Evolutionary conservation across 2,888 invertebrate species (phyloP), one percentile per base, ranked within the genome.

Genomic region (Alitta virens): DNA sequence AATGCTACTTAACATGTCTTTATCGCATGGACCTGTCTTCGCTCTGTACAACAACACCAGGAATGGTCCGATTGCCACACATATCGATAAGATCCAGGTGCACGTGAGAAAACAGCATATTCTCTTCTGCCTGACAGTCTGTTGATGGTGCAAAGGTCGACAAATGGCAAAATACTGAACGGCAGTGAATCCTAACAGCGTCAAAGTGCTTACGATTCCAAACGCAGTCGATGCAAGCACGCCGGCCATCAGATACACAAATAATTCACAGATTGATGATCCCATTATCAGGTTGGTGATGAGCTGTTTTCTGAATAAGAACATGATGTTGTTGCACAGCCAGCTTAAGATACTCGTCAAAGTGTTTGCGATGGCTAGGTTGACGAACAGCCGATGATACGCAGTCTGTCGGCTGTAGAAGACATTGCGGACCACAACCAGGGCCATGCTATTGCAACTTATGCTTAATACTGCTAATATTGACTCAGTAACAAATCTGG

Each of bases 131-230:
- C 65, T 21, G n/a, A 65, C 56, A 16, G 65, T 51, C 23, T 5
- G 54, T 23, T 27, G 26, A 33, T 69, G 62, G 2, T 63, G 52
- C 33, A 69, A 56, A 1, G 69, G 69, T 5, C 51, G 40, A 38
- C 68, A 65, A 7, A 69, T 63, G 56, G 68, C 68, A 16, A 63
- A 58, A 49, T 62, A 69, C 60, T 69, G 69, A 23, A 64, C 60
- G 9, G 58, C 49, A 26, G 65, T 56, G 40, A 69, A 66, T 14
- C 66, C 69, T 2, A 69, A 55, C 57, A 69, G 60, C 2, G 64
- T 65, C n/a, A 68, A 50, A 2, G 60, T 59, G 53, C 61, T 63
- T 12, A 68, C 49, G n/a, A 66, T 25, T 5, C 64, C 66, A 26
- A 65, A 60, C 5, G 63, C 50, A 2, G 57, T 52, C 0, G 63